Base-by-base conservation (phyloP, 2,797 vertebrate genomes). In the Hyperoplus immaculatus region DNA sequence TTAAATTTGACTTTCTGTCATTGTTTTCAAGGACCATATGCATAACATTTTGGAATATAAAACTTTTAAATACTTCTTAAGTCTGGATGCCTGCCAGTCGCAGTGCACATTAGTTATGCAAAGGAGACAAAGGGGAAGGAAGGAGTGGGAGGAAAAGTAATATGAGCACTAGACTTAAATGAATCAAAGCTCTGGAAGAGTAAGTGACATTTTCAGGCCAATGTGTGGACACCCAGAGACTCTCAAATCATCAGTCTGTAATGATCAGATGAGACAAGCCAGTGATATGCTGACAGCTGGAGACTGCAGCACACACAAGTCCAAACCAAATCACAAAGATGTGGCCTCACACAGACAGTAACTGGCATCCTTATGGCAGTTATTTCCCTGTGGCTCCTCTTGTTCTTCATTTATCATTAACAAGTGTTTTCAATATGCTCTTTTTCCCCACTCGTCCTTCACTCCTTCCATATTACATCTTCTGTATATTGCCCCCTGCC, bases 181-280 rank as follows among this genome's bases (percentile, higher is more conserved):
- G 54, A 72, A 69, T 77, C 18, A 38, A 29, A 60, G 55, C 54
- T 57, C 46, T 8, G 70, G 60, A 77, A 76, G 47, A 62, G 4
- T 49, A 58, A 69, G 61, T 75, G 46, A 79, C 77, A 68, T 77
- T 82, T 86, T 68, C 57, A 78, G 75, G 79, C 59, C 46, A 69
- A 78, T 29, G 18, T 42, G 51, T 9, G 65, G 64, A 83, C 69
- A 71, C 58, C 71, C 8, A 58, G 70, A 65, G 62, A 63, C 45
- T 68, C 69, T 80, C 4, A 4, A n/a, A 60, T 50, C 53, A 57
- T 73, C 58, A 76, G 36, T 2, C 42, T 43, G 11, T 45, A 63
- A 62, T 56, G 54, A 84, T 76, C 21, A 69, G 46, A 84, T 78
- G 21, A 69, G 3, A 77, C 54, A 29, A 29, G 6, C 14, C 45